A percentile compares a stretch with the other conserved stretches of the same genome.
phyloP scores from a whole-genome alignment of 1,140 invertebrate species.

The Drosophila malerkotliana region DNA sequence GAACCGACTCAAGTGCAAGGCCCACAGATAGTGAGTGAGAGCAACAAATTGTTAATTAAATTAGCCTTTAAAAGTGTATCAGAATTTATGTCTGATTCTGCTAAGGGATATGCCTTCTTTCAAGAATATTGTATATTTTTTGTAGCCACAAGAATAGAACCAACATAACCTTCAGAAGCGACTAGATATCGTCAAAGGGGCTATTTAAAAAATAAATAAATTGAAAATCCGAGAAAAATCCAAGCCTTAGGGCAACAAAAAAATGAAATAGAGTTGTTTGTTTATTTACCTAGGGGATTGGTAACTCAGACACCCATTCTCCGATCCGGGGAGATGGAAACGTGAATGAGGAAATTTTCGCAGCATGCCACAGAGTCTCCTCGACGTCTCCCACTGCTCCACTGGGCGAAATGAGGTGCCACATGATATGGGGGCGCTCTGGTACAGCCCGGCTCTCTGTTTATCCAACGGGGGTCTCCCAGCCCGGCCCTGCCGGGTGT shows the following conservation, averaged over 20 bases:
- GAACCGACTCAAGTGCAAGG: conserved; percentile 47
- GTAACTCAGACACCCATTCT: conserved; percentile 13
- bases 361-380: conserved; percentile 57
- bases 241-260: conserved; percentile 6
- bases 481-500: conserved; percentile 45
- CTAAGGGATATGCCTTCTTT: neutral
- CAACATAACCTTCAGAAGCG: neutral
- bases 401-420: conserved; percentile 58
- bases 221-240: conserved; percentile 18
- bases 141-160: neutral
- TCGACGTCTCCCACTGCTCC: conserved; percentile 38
- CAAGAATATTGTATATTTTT: neutral
- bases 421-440: conserved; percentile 55
- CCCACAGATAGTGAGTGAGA: conserved; percentile 30
- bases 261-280: conserved; percentile 54
- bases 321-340: conserved; percentile 18
- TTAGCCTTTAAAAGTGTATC: conserved; percentile 11
- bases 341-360: conserved; percentile 72
- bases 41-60: conserved; percentile 47
- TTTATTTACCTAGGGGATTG: conserved; percentile 36
- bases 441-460: conserved; percentile 53
- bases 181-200: conserved; percentile 6
- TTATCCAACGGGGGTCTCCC: conserved; percentile 79
- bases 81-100: conserved; percentile 4
- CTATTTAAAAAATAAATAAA: conserved; percentile 45